Evolutionary conservation across 2,888 invertebrate species (phyloP), one percentile per base, ranked within the genome.

Genomic region (Cephus sareptanus): DNA sequence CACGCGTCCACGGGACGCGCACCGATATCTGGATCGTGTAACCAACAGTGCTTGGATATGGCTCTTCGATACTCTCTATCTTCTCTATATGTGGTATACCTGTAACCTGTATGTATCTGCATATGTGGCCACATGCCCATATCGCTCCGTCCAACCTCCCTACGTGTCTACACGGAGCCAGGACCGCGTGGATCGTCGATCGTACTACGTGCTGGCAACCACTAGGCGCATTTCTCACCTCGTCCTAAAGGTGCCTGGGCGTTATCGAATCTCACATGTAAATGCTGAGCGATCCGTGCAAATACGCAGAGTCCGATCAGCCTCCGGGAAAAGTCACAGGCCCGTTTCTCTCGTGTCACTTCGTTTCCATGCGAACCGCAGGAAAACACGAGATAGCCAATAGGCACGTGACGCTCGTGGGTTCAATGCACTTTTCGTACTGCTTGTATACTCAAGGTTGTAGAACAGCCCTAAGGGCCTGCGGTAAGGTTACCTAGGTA

Each of bases 211-310:
- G 70, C 12, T 15, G 40, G 40, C 6, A 40, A 15, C 15, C 40
- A 78, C 81, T 82, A 33, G 30, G 31, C 31, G 71, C 31, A 71
- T 71, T 71, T 71, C 71, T 33, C 34, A 34, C 71, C 82, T 80
- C 81, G 81, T 81, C 56, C 56, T 56, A 56, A 56, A 56, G 56
- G 23, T 80, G 76, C 79, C 79, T 80, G 75, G 79, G 82, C 83
- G 82, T 85, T 86, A 87, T 88, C 85, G 86, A 86, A 85, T 88
- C 81, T 85, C 80, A 79, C 80, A 81, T 82, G 83, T 81, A 83
- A 85, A 86, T 85, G 82, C 81, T 80, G 81, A 79, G 79, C 71
- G 71, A 31, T 31, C 71, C 71, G 71, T 34, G 71, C 71, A 31
- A 56, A 56, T 56, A 56, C 23, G 56, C 56, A 56, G 23, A 56